Conservation (phyloP, 2,113 vertebrate species). For the Nothobranchius furzeri region DNA sequence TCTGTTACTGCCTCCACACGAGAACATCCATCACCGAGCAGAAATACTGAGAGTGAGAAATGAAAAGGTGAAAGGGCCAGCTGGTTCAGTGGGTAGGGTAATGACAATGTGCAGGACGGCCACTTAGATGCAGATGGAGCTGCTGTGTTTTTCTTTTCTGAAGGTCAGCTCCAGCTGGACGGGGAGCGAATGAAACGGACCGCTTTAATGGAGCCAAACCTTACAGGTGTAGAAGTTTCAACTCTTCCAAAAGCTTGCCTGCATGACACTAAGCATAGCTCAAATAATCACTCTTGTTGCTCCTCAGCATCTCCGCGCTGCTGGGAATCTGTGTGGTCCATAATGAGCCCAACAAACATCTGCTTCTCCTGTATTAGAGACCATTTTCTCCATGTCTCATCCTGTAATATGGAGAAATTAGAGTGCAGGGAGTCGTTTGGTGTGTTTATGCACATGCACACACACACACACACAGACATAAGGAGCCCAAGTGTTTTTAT, state of each 20-base stretch:
- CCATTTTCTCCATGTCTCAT: slow-evolving; percentile 73
- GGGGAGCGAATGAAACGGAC: slow-evolving; percentile 22
- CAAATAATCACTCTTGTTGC: slow-evolving; percentile 20
- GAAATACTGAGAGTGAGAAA: slow-evolving; percentile 42
- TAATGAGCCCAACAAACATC: slow-evolving; percentile 76
- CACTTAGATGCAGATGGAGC: slow-evolving; percentile 33
- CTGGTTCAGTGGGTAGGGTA: slow-evolving; percentile 53
- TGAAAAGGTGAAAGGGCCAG: slow-evolving; percentile 63
- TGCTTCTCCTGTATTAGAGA: slow-evolving; percentile 73
- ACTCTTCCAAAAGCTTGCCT: slow-evolving; percentile 11
- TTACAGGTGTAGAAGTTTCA: neutral
- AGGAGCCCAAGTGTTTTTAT: slow-evolving; percentile 76
- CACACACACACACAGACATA: slow-evolving; percentile 70
- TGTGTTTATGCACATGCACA: slow-evolving; percentile 66
- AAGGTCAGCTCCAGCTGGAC: slow-evolving; percentile 40
- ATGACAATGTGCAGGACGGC: slow-evolving; percentile 57
- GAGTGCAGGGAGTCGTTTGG: slow-evolving; percentile 68
- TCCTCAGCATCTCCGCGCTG: slow-evolving; percentile 27
- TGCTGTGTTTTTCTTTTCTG: slow-evolving; percentile 29
- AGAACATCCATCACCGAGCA: slow-evolving; percentile 44
- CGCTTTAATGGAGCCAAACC: neutral
- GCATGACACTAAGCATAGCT: slow-evolving; percentile 5
- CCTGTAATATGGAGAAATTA: slow-evolving; percentile 80
- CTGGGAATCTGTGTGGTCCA: slow-evolving; percentile 71
- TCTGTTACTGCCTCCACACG: slow-evolving; percentile 50